phyloP scores from a whole-genome alignment of 1,140 invertebrate genomes.

The Pogonus chalceus region DNA sequence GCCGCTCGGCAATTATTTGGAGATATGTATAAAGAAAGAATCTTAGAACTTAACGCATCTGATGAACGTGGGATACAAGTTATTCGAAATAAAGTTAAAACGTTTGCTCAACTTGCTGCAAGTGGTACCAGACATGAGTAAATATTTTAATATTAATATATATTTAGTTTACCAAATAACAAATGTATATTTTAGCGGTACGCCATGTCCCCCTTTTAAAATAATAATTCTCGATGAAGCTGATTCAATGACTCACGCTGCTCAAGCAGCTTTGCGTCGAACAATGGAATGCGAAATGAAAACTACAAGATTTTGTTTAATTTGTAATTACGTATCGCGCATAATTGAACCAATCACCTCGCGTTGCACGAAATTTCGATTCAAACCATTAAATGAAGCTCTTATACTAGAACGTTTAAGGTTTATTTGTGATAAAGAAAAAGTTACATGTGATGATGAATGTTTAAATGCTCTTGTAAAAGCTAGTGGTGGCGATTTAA shows the following conservation, averaged over 20 bases:
- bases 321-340: conserved; percentile 97
- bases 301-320: conserved; percentile 96
- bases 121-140: conserved; percentile 59
- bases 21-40: conserved; percentile 68
- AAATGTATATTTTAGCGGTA: conserved; percentile 54
- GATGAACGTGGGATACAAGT: conserved; percentile 98
- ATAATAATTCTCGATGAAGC: conserved; percentile 98
- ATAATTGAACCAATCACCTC: conserved; percentile 98
- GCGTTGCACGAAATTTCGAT: conserved; percentile 93
- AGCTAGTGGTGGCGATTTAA: conserved; percentile 65
- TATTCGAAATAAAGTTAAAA: conserved; percentile 91
- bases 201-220: conserved; percentile 84
- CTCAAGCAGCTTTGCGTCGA: conserved; percentile 94
- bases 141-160: not conserved
- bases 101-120: conserved; percentile 69
- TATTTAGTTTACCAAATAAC: not conserved
- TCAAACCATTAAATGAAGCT: conserved; percentile 75
- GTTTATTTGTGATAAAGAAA: conserved; percentile 76
- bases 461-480: conserved; percentile 70
- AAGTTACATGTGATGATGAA: conserved; percentile 61
- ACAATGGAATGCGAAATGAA: conserved; percentile 97
- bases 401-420: conserved; percentile 88
- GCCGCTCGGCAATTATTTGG: conserved; percentile 86
- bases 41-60: conserved; percentile 93
- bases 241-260: conserved; percentile 99